Percentiles rank a stretch among this genome's conserved stretches.
These are phyloP conservation scores for Sicus ferrugineus DNA, from an alignment of 2,888 invertebrate genomes.

Conservation along the genomic window DNA sequence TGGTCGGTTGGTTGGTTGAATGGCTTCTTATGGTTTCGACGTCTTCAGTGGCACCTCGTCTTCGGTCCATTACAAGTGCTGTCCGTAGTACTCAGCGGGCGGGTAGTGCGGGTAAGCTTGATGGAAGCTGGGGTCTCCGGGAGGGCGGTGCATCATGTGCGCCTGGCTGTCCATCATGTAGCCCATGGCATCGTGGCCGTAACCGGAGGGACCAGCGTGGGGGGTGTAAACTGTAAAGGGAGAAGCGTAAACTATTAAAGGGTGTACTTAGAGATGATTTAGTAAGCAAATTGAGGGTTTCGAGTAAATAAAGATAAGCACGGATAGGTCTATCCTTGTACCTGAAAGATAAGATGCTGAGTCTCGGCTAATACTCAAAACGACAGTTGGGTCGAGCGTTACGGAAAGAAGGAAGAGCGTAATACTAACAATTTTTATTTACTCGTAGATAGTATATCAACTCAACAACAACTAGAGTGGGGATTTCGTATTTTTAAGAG, in stretches of 20 bases:
- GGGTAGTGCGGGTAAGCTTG: constrained; percentile 90
- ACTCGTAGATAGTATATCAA: no score
- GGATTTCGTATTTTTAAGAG: no score
- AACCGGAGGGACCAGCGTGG: constrained; percentile 94
- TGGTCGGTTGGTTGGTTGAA: constrained; percentile 15
- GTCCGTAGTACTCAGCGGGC: constrained; percentile 92
- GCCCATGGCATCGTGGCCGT: constrained; percentile 96
- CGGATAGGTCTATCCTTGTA: no score
- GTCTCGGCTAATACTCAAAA: no score
- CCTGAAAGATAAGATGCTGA: no score
- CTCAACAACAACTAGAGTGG: no score
- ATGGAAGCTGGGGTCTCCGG: constrained; percentile 91
- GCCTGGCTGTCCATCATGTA: constrained; percentile 97
- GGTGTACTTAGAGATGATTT: no score
- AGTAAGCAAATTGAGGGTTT: no score
- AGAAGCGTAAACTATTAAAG: constrained; percentile 30
- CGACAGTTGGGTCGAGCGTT: no score
- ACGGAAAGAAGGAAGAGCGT: no score
- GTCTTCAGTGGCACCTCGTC: constrained; percentile 25
- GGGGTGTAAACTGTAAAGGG: constrained; percentile 79
- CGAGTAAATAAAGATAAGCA: no score
- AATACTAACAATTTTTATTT: no score
- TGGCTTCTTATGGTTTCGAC: constrained; percentile 20
- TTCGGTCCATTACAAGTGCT: constrained; percentile 80
- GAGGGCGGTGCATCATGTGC: constrained; percentile 96